Evolutionary conservation across 2,113 vertebrate genomes (phyloP).

Genomic region (Pseudorectes ferrugineus): DNA sequence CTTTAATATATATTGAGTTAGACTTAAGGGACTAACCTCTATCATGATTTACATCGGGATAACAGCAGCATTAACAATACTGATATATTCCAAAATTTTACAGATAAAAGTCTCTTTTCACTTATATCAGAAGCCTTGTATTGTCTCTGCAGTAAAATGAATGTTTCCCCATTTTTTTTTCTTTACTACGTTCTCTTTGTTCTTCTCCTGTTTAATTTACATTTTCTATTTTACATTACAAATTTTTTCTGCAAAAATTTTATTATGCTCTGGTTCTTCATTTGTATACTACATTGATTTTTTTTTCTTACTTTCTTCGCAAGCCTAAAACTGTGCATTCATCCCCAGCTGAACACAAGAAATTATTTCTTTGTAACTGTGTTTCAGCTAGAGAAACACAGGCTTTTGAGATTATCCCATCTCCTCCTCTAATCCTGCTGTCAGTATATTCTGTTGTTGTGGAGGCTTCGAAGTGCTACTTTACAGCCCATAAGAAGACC

Average conservation of each 20-base stretch:
- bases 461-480: not conserved
- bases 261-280: not conserved
- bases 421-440: not conserved
- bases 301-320: not conserved
- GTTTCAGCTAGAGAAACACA: not conserved
- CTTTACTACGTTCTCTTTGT: not conserved
- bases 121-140: not conserved
- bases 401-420: not conserved
- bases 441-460: not conserved
- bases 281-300: not conserved
- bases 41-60: not conserved
- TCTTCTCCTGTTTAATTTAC: not conserved
- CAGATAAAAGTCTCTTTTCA: not conserved
- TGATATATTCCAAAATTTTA: not conserved
- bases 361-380: not conserved
- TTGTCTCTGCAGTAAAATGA: not conserved
- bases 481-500: not conserved
- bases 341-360: not conserved
- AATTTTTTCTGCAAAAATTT: rapidly evolving
- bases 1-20: not conserved
- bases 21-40: not conserved
- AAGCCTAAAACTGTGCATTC: not conserved
- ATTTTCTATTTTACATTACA: not conserved
- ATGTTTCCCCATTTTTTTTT: not conserved
- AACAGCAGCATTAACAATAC: not conserved